Percentiles rank a stretch among this genome's conserved stretches.
Conservation (phyloP, 1,140 invertebrate species). For the Pachypsylla venusta region DNA sequence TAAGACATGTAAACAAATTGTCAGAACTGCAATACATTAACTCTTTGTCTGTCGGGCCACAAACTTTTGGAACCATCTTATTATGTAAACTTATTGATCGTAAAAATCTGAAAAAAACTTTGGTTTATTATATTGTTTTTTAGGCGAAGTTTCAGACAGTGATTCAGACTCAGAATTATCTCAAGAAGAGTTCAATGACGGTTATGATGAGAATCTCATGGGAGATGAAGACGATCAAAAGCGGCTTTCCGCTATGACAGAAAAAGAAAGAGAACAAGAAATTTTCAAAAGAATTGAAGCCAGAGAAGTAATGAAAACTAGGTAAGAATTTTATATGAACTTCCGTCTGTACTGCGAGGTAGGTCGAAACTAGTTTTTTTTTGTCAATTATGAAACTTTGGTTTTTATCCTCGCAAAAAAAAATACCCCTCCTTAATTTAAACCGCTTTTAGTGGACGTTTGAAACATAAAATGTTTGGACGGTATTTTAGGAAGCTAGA, state of each 20-base stretch:
- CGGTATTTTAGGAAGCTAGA: no score
- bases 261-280: conserved; percentile 93
- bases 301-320: conserved; percentile 78
- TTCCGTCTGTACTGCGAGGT: no score
- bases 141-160: conserved; percentile 50
- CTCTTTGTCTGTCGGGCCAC: no score
- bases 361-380: no score
- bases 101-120: conserved; percentile 11
- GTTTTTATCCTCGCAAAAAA: no score
- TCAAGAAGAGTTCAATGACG: conserved; percentile 58
- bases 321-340: conserved; percentile 33
- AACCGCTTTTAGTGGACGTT: no score
- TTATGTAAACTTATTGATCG: neutral
- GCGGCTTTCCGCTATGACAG: conserved; percentile 78
- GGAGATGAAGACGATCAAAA: conserved; percentile 90
- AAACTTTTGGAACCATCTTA: neutral
- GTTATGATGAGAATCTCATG: conserved; percentile 93
- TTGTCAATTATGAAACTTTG: no score
- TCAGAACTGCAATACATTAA: no score
- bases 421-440: no score
- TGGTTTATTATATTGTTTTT: conserved; percentile 20
- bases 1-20: no score
- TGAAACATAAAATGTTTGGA: no score
- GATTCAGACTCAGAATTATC: conserved; percentile 37
- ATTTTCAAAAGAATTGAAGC: conserved; percentile 92